Evolutionary conservation across 2,113 vertebrate species (phyloP).

Genomic region (Empidonax alnorum): DNA sequence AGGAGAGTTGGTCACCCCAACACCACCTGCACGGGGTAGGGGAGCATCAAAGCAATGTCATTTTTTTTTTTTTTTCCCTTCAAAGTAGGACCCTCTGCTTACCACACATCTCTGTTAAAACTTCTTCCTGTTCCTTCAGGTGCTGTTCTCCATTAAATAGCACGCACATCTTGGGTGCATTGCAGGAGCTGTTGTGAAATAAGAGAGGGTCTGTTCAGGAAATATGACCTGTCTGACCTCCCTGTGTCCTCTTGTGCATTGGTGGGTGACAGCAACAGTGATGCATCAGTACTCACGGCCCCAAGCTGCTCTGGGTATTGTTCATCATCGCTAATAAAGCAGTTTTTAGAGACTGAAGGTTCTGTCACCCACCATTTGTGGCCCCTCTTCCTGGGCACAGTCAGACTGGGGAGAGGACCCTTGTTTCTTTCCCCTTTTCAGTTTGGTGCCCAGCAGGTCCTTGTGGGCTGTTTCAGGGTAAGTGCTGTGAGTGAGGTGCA

Average conservation of each 20-base stretch:
- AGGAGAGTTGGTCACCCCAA: background rate
- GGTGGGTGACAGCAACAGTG: background rate
- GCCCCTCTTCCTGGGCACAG: background rate
- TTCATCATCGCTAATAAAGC: background rate
- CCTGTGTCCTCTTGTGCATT: background rate
- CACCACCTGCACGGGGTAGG: rapidly evolving
- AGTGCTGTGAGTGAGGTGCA: background rate
- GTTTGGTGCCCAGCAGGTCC: rapidly evolving
- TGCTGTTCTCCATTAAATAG: background rate
- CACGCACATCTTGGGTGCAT: background rate
- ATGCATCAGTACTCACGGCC: background rate
- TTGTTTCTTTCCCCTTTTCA: background rate
- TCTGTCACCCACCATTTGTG: background rate
- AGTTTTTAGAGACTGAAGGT: background rate
- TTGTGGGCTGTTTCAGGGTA: background rate
- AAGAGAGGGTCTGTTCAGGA: background rate
- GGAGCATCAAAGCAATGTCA: background rate
- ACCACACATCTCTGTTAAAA: background rate
- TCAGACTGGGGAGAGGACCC: background rate
- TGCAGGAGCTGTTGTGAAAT: background rate
- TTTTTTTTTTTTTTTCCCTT: background rate
- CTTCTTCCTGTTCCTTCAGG: background rate
- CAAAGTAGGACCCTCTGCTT: background rate
- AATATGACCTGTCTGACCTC: background rate
- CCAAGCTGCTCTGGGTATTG: background rate